Conservation (phyloP, 1,140 invertebrate species). For the Drosophila malerkotliana region DNA sequence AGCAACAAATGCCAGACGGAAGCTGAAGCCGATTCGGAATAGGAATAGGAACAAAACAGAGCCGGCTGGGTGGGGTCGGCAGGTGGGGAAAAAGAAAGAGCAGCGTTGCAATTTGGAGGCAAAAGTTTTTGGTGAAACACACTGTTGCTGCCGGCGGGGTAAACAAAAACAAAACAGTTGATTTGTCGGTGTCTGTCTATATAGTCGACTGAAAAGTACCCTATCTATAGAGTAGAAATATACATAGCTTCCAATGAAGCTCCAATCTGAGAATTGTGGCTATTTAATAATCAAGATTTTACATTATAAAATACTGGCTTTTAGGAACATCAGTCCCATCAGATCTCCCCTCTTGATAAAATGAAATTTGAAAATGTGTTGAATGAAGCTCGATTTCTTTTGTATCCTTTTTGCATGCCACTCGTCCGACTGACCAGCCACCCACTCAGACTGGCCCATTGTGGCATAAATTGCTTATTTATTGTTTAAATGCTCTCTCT, state of each 20-base stretch:
- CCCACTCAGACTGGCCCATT: slow-evolving; percentile 31
- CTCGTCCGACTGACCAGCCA: not conserved
- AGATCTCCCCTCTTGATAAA: slow-evolving; percentile 57
- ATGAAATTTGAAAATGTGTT: slow-evolving; percentile 75
- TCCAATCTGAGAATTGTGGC: too few relatives aligned
- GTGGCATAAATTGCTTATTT: slow-evolving; percentile 77
- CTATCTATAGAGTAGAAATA: not conserved
- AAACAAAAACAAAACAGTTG: slow-evolving; percentile 27
- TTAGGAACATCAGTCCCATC: not conserved
- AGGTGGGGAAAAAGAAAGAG: not conserved
- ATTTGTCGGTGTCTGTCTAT: not conserved
- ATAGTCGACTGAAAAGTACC: not conserved
- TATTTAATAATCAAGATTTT: too few relatives aligned
- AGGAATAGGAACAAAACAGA: not conserved
- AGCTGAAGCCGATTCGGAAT: slow-evolving; percentile 9
- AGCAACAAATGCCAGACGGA: slow-evolving; percentile 68
- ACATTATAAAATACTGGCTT: too few relatives aligned
- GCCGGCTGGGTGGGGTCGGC: not conserved
- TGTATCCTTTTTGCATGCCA: slow-evolving; percentile 55
- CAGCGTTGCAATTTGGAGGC: slow-evolving; percentile 49
- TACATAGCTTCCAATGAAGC: not conserved
- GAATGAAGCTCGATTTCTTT: slow-evolving; percentile 41
- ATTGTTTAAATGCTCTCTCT: slow-evolving; percentile 76
- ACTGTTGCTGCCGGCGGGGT: slow-evolving; percentile 51
- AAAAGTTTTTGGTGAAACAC: slow-evolving; percentile 52